Evolutionary conservation across 2,797 vertebrate genomes (phyloP), one percentile per base, ranked within the genome.

Genomic region (Cossypha heuglini): DNA sequence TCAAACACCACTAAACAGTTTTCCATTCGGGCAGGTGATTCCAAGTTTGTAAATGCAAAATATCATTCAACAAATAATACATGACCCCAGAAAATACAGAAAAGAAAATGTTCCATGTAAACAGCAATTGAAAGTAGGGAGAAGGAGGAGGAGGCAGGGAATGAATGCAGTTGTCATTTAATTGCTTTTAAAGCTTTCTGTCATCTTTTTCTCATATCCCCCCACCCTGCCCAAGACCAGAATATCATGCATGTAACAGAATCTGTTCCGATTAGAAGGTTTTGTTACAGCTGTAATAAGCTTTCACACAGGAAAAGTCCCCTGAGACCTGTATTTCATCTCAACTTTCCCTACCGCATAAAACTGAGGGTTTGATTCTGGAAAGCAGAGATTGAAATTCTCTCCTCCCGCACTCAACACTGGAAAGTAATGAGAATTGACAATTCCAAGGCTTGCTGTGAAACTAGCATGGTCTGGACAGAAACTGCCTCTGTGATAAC

Each of bases 401-500:
- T 94, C 91, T 83, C 59, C 89, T 67, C 55, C 77, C 21, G 95
- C 97, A 98, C 97, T 98, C 98, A 98, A 95, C 97, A 97, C 97
- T 97, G 91, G 68, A 96, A 97, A 98, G 97, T 98, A 98, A 99
- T 97, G 98, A 98, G 98, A 98, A 98, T 96, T 98, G 98, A 98
- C 97, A 96, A 97, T 98, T 97, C 94, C 48, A 46, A 91, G 81
- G 95, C 88, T 96, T 20, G 45, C 98, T 98, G 97, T 98, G 98
- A 98, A 98, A 98, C 97, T 96, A 96, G 94, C 96, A 97, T 97
- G 97, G 96, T 98, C 98, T 98, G 98, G 98, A 97, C 98, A 92
- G 98, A 98, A 98, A 98, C 97, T 89, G 89, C 95, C 95, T 96
- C 95, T 97, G 93, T 97, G 98, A 98, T 98, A 99, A 98, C 98